phyloP scores from a whole-genome alignment of 1,140 invertebrate genomes.

The Magallana gigas region DNA sequence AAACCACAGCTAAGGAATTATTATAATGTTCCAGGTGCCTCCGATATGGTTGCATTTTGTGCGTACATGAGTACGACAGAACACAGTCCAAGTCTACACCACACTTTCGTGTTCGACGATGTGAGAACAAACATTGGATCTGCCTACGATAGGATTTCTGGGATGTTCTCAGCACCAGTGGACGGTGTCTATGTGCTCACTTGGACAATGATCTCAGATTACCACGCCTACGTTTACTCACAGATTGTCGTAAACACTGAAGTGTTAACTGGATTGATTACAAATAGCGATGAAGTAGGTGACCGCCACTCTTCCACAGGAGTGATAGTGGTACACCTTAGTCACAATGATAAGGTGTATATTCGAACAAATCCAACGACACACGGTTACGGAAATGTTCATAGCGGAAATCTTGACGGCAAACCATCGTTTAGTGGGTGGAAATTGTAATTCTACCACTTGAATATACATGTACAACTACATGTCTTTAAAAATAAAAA shows the following conservation, averaged over 20 bases:
- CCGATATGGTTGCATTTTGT: slow-evolving; percentile 30
- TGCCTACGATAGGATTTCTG: slow-evolving; percentile 1
- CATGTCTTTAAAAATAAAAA: no score
- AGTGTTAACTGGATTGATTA: neutral
- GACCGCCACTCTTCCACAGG: neutral
- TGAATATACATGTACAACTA: no score
- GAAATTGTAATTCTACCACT: neutral
- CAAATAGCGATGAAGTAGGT: neutral
- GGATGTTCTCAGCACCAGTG: slow-evolving; percentile 26
- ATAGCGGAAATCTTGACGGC: neutral
- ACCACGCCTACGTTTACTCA: neutral
- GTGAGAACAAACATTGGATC: slow-evolving; percentile 34
- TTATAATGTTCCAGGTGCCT: neutral
- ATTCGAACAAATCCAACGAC: neutral
- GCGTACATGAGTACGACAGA: slow-evolving; percentile 13
- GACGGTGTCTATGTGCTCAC: slow-evolving; percentile 24
- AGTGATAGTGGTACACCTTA: neutral
- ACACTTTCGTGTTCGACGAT: slow-evolving; percentile 30
- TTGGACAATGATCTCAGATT: neutral
- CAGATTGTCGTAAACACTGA: slow-evolving; percentile 39
- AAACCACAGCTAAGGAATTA: neutral
- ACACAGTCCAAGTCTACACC: neutral
- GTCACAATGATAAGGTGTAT: slow-evolving; percentile 1
- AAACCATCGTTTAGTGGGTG: neutral
- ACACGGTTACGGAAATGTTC: neutral